Base-by-base conservation (phyloP, 1,140 invertebrate species). In the Acromyrmex charruanus region DNA sequence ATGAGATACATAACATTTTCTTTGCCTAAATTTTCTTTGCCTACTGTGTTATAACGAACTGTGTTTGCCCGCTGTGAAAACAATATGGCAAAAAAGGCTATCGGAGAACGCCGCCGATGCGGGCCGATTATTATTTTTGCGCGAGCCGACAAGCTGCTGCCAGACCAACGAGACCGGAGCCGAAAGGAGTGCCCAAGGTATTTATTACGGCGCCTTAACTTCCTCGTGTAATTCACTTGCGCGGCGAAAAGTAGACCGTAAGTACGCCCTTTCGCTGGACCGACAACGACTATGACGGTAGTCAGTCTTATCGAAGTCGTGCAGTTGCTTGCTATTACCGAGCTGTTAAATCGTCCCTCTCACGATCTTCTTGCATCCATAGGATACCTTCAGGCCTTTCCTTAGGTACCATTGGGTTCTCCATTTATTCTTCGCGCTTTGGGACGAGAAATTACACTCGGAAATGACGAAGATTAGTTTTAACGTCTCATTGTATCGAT, bases 171-270 rank as follows among this genome's bases (percentile, higher is more conserved):
- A 66, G 61, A 80, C 12, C 44, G n/a, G 14, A 12, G 55, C 74
- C 63, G 44, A 82, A 75, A 49, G 51, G 35, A 61, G 39, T 21
- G 35, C 58, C 82, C 39, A 85, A 77, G 82, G 82, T 85, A 85
- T 75, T 85, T 85, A 77, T 85, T 85, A 85, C 55, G 44, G 59
- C 39, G 53, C 59, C 31, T 77, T 85, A 77, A 75, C 72, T 85
- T 77, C 58, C 72, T 85, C 82, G 59, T 85, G 69, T 85, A 75
- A 85, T 85, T 85, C 71, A 82, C 80, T 82, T 82, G 53, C 65
- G 66, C 66, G 53, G 80, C 53, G 18, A 25, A 59, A 82, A 82
- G 61, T 68, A 68, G 77, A 80, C 63, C 44, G 14, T 58, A 80
- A 80, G 53, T 74, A 82, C 68, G 55, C 59, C 71, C 72, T 74